phyloP scores from a whole-genome alignment of 2,888 invertebrate species.

The Trichogramma evanescens region DNA sequence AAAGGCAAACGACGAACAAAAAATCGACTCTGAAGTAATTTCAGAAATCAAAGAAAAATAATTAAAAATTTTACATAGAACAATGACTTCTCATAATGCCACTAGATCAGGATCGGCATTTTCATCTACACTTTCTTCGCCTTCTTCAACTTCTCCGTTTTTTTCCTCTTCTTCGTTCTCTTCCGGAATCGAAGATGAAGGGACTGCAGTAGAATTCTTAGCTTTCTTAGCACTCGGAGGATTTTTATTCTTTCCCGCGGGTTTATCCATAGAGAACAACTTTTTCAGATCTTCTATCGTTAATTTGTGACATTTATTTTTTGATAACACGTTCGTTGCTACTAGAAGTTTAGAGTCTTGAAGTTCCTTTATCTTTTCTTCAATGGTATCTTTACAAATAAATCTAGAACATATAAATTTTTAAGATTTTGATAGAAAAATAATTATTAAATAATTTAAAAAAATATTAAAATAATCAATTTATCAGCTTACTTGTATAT shows the following conservation, averaged over 20 bases:
- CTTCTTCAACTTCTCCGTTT: too few relatives aligned
- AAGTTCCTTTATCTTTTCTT: conserved; percentile 72
- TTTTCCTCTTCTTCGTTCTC: too few relatives aligned
- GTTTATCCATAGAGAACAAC: conserved; percentile 48
- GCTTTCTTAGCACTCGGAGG: too few relatives aligned
- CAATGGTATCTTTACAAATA: conserved; percentile 77
- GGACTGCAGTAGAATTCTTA: too few relatives aligned
- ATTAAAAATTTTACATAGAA: too few relatives aligned
- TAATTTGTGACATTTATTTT: conserved; percentile 60
- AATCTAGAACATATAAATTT: conserved; percentile 53
- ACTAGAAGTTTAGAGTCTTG: conserved; percentile 73
- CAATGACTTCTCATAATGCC: too few relatives aligned
- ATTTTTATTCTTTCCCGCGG: background rate
- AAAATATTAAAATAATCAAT: background rate
- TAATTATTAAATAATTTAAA: background rate
- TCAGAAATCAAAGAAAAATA: too few relatives aligned
- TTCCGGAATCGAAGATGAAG: too few relatives aligned
- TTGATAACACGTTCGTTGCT: conserved; percentile 68
- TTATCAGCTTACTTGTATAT: conserved; percentile 66
- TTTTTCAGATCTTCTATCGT: conserved; percentile 71
- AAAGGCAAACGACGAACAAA: too few relatives aligned
- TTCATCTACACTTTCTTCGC: too few relatives aligned
- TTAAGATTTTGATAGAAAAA: background rate
- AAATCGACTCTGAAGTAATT: too few relatives aligned
- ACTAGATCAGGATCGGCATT: too few relatives aligned